A percentile compares a stretch with the other conserved stretches of the same genome.
Conservation (phyloP, 1,140 invertebrate genomes). For the Euura saliciscinereae region DNA sequence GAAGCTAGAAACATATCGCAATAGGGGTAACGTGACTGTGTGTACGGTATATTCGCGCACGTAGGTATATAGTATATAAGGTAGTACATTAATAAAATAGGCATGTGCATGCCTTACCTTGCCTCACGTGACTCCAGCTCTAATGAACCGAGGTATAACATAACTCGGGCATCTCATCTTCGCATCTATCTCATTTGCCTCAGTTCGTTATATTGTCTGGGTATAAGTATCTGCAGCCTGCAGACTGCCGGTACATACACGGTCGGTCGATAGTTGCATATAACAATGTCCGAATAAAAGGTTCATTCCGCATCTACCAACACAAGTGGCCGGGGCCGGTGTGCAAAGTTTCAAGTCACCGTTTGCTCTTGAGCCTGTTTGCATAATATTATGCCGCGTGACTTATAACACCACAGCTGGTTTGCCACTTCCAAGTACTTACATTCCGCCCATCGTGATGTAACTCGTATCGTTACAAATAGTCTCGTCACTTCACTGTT, state of each 20-base stretch:
- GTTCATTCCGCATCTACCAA: background rate
- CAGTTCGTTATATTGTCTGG: slow-evolving; percentile 2
- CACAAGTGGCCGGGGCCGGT: too few species aligned
- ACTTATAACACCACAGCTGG: slow-evolving; percentile 6
- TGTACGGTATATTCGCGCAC: too few species aligned
- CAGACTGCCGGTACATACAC: background rate
- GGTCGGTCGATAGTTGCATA: slow-evolving; percentile 4
- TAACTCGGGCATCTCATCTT: slow-evolving; percentile 4
- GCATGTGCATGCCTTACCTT: background rate
- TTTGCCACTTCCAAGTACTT: background rate
- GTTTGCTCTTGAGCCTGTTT: background rate
- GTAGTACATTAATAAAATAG: background rate
- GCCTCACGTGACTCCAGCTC: background rate
- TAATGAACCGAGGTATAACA: slow-evolving; percentile 5
- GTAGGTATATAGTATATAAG: too few species aligned
- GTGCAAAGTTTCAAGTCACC: background rate
- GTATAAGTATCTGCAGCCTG: background rate
- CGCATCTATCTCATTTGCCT: slow-evolving; percentile 7
- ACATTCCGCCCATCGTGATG: background rate
- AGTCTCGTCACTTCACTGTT: background rate
- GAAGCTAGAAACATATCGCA: too few species aligned
- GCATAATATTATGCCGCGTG: background rate
- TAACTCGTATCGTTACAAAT: background rate
- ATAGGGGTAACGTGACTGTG: too few species aligned
- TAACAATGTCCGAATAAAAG: slow-evolving; percentile 5